phyloP scores from a whole-genome alignment of 2,797 vertebrate species.

The Clarias laeviceps region DNA sequence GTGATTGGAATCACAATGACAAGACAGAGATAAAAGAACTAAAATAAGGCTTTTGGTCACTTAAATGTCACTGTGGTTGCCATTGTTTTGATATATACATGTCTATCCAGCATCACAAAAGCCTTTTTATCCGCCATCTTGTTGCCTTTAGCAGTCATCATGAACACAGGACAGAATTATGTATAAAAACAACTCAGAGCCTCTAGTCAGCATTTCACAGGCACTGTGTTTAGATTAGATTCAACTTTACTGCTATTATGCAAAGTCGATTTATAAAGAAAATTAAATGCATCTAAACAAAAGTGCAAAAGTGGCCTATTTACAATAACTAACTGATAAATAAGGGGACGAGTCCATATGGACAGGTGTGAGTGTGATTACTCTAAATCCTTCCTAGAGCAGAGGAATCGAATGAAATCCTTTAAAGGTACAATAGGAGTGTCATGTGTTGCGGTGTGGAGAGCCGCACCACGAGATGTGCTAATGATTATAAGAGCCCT shows the following conservation, averaged over 20 bases:
- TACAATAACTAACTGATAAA: too few species aligned
- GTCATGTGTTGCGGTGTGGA: background rate
- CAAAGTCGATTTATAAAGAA: too few species aligned
- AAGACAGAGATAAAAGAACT: background rate
- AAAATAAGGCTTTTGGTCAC: background rate
- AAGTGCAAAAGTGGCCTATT: too few species aligned
- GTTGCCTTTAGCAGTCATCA: background rate
- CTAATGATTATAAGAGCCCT: too few species aligned
- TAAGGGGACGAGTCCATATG: too few species aligned
- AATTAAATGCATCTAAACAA: too few species aligned
- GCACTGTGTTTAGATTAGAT: background rate
- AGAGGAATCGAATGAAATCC: background rate
- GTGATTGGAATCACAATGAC: background rate
- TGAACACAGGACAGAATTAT: background rate
- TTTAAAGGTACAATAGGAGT: background rate
- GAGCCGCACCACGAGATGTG: too few species aligned
- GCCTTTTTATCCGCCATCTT: background rate
- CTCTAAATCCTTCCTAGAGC: background rate
- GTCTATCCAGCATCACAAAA: background rate
- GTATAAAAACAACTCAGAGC: background rate
- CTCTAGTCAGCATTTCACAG: background rate
- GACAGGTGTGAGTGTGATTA: too few species aligned
- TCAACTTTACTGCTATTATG: too few species aligned
- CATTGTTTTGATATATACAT: background rate
- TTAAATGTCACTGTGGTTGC: background rate